Conservation (phyloP, 2,888 invertebrate genomes). For the Malthinus flaveolus region DNA sequence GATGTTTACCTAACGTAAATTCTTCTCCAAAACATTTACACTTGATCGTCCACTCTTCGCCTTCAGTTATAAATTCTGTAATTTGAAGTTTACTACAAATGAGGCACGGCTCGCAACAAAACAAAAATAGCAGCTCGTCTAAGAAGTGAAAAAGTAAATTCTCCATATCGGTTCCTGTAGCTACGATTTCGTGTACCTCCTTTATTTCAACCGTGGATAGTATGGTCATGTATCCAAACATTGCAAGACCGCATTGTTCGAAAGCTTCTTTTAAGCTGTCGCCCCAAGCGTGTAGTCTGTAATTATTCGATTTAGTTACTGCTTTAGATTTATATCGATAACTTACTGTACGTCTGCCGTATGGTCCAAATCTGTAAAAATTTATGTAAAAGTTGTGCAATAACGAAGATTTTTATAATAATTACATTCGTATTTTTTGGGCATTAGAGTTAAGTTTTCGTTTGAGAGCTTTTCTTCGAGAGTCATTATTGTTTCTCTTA, state of each 20-base stretch:
- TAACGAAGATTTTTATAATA: no score
- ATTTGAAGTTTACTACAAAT: constrained; percentile 87
- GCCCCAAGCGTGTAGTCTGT: constrained; percentile 92
- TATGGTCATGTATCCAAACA: constrained; percentile 99
- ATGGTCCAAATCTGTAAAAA: constrained; percentile 85
- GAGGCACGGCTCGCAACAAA: constrained; percentile 88
- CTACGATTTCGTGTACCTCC: constrained; percentile 80
- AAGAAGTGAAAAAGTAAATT: constrained; percentile 90
- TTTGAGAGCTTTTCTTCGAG: no score
- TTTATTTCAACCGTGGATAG: constrained; percentile 79
- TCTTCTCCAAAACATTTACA: constrained; percentile 90
- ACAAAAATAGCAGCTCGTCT: constrained; percentile 91
- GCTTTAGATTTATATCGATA: constrained; percentile 14
- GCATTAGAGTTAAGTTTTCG: no score
- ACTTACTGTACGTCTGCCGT: constrained; percentile 99
- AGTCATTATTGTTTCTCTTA: no score
- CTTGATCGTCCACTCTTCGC: constrained; percentile 78
- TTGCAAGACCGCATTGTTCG: constrained; percentile 92
- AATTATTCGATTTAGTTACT: constrained; percentile 21
- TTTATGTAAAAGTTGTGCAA: no score
- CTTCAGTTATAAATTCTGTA: constrained; percentile 74
- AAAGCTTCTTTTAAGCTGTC: constrained; percentile 83
- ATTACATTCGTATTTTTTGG: no score
- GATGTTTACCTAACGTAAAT: constrained; percentile 90
- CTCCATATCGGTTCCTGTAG: constrained; percentile 85